Conservation (phyloP, 2,888 invertebrate species). For the Cheilosia urbana region DNA sequence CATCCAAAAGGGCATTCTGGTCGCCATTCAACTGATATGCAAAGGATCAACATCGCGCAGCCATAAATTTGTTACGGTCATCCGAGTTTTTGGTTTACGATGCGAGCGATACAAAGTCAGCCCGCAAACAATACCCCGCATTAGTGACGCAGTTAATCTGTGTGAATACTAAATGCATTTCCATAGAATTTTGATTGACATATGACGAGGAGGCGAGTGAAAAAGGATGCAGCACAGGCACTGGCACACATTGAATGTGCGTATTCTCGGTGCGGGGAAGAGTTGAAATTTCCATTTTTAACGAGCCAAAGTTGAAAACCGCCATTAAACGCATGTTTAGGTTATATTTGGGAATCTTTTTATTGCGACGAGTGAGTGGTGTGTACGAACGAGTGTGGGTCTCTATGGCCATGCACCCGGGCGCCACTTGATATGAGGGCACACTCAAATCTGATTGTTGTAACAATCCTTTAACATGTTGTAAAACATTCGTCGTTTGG, state of each 20-base stretch:
- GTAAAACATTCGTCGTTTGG: conserved; percentile 40
- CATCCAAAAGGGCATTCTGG: not conserved
- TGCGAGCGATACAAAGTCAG: conserved; percentile 22
- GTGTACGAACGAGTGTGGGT: conserved; percentile 23
- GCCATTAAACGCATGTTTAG: conserved; percentile 64
- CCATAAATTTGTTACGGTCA: conserved; percentile 65
- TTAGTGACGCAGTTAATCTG: conserved; percentile 66
- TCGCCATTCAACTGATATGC: not conserved
- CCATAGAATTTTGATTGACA: conserved; percentile 67
- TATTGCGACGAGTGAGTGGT: conserved; percentile 47
- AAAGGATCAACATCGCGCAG: conserved; percentile 47
- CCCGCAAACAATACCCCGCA: conserved; percentile 55
- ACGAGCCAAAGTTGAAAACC: conserved; percentile 56
- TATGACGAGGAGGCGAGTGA: conserved; percentile 15
- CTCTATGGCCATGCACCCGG: conserved; percentile 2
- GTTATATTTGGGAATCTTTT: conserved; percentile 36
- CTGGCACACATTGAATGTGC: not conserved
- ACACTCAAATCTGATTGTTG: conserved; percentile 60
- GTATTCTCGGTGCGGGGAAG: not conserved
- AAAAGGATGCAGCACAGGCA: conserved; percentile 16
- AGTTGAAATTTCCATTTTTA: conserved; percentile 61
- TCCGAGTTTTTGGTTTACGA: conserved; percentile 61
- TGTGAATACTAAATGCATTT: conserved; percentile 35
- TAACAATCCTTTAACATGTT: conserved; percentile 65
- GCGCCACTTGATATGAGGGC: conserved; percentile 68